These are phyloP conservation scores for Amblyornis subalaris DNA, from an alignment of 2,113 vertebrate genomes.

Conservation along the genomic window DNA sequence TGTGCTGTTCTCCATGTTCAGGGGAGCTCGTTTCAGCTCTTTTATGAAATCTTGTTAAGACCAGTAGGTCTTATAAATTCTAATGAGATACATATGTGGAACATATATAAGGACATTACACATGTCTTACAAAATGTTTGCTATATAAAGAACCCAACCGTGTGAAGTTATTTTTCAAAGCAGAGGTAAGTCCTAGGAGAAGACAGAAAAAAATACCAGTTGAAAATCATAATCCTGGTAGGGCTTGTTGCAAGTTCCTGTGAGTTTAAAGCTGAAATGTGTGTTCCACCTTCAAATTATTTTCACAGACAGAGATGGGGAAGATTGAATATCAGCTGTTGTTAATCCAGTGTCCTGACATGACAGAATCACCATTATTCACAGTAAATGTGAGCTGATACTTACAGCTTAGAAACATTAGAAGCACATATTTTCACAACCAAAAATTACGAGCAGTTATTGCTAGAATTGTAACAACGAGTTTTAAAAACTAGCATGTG, in stretches of 20 bases:
- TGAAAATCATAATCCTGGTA: conserved; percentile 60
- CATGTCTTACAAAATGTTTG: conserved; percentile 66
- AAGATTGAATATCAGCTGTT: conserved; percentile 8
- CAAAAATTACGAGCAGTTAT: background rate
- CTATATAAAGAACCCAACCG: conserved; percentile 21
- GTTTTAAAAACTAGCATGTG: background rate
- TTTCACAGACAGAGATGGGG: conserved; percentile 39
- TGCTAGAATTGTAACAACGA: background rate
- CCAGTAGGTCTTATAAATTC: conserved; percentile 69
- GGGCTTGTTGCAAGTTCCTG: conserved; percentile 10
- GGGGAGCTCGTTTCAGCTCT: conserved; percentile 55
- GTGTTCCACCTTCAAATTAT: conserved; percentile 16
- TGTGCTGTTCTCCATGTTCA: conserved; percentile 12
- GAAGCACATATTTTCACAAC: conserved; percentile 2
- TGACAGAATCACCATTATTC: conserved; percentile 31
- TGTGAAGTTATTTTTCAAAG: conserved; percentile 63
- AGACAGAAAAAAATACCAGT: conserved; percentile 43
- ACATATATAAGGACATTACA: conserved; percentile 50
- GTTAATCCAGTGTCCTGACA: conserved; percentile 14
- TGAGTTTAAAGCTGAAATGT: background rate
- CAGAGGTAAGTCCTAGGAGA: conserved; percentile 31
- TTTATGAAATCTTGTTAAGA: conserved; percentile 70
- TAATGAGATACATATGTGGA: conserved; percentile 72
- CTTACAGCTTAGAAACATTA: conserved; percentile 5
- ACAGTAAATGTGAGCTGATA: background rate